These are phyloP conservation scores for Rissa tridactyla DNA, from an alignment of 2,113 vertebrate genomes.

Conservation along the genomic window DNA sequence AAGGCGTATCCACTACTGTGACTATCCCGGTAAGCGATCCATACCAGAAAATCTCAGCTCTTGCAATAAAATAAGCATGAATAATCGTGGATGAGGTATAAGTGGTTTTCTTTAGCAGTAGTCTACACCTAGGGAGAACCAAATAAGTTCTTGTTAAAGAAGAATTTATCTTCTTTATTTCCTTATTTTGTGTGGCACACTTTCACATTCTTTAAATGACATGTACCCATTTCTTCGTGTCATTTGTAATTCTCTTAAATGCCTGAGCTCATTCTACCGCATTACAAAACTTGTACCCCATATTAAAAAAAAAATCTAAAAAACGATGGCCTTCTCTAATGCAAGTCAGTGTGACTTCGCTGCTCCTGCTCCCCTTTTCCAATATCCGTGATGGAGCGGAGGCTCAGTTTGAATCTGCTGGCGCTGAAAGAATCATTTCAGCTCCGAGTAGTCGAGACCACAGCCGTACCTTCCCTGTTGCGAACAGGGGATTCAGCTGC, in stretches of 20 bases:
- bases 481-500: neutral
- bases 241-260: neutral
- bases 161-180: neutral
- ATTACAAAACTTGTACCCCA: neutral
- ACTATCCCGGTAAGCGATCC: slow-evolving; percentile 84
- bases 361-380: neutral
- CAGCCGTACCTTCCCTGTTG: rapidly evolving
- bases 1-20: slow-evolving; percentile 94
- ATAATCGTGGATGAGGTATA: neutral
- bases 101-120: neutral
- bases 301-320: neutral
- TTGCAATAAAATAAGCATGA: neutral
- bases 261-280: neutral
- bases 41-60: neutral
- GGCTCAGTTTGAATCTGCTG: neutral
- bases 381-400: rapidly evolving
- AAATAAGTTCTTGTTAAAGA: neutral
- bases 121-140: neutral
- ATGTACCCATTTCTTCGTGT: neutral
- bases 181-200: neutral
- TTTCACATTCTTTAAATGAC: neutral
- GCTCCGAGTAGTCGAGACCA: rapidly evolving
- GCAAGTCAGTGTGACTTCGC: neutral
- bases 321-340: neutral
- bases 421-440: neutral